Base-by-base conservation (phyloP, 1,140 invertebrate genomes). In the Phortica variegata region DNA sequence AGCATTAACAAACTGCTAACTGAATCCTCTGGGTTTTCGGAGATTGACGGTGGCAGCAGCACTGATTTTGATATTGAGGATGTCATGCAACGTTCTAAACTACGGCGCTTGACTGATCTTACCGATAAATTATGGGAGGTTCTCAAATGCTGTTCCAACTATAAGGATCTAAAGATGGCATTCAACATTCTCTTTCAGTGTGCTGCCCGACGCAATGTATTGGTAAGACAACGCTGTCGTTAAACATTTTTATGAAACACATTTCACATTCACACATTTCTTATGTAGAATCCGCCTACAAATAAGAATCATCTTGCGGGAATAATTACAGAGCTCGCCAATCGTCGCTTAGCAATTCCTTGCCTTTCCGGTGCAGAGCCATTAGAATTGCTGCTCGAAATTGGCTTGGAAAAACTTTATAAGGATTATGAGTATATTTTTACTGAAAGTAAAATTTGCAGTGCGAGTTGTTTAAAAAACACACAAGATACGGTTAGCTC, bases 391-490 rank as follows among this genome's bases (percentile, higher is more conserved):
- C 41, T 76, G 10, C 45, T 76, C n/a, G 74, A 76, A 53, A 76
- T 76, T 38, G 74, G 74, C 0, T 32, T 76, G 29, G 71, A 76
- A 41, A 76, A 76, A 43, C 34, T 72, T 3, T 61, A 56, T 17
- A 76, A 76, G 43, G 74, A 76, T 26, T 76, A 75, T 20, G 71
- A 76, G 41, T 76, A 58, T 9, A 76, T 76, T 12, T 76, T 62
- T 19, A 59, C 50, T 5, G 71, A 76, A 32, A 75, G 73, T 36
- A 76, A 75, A 51, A 38, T 76, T 13, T 73, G 73, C 49, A 62
- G 61, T 40, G 46, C 50, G 0, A 62, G 49, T 43, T 47, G 63
- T 19, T 50, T 76, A 7, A 70, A 58, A 23, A 41, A 41, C 10
- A 45, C 31, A 15, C 36, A 47, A 43, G 26, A 50, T 5, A 16